Base-by-base conservation (phyloP, 2,888 invertebrate species). In the Hemithea aestivaria region DNA sequence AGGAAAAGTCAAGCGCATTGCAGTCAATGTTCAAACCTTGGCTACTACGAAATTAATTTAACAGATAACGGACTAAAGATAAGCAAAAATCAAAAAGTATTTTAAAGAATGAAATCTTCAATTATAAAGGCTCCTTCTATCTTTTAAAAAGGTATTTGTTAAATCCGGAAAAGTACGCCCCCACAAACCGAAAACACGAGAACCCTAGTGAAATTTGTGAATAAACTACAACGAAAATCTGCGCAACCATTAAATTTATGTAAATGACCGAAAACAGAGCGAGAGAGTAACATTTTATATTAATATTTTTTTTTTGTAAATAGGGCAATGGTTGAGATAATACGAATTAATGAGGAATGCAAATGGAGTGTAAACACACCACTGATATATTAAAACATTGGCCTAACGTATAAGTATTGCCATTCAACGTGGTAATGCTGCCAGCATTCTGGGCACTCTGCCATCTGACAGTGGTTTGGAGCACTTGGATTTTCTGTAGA, bases 121-220 rank as follows among this genome's bases (percentile, higher is more conserved):
- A 20, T 6, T 7, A 1, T 35, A 35, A 35, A 30, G 20, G 10
- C n/a, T 20, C 4, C 6, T 32, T 16, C n/a, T 16, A 27, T 8
- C 21, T 21, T 31, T 10, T 32, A 44, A 42, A 47, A 30, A 47
- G 42, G 30, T 4, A 16, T 16, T 16, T 16, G 16, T 16, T 16
- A 16, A 16, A 16, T 16, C 16, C 5, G 36, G 40, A 45, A 51
- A 40, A 40, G 24, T 40, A 45, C 30, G 10, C 16, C 32, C 27
- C 25, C 34, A 43, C 16, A 5, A 16, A 42, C 32, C 35, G 36
- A 43, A 38, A 37, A 44, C 32, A 30, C 8, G 23, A 38, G 35
- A 50, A 50, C 40, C 37, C 45, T 40, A 40, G 40, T 34, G 10
- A 16, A 41, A 34, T 36, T 22, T 27, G 35, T 30, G 31, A 25